A percentile compares a stretch with the other conserved stretches of the same genome.
Evolutionary conservation across 1,140 invertebrate species (phyloP).

Genomic region (Hetaerina americana): DNA sequence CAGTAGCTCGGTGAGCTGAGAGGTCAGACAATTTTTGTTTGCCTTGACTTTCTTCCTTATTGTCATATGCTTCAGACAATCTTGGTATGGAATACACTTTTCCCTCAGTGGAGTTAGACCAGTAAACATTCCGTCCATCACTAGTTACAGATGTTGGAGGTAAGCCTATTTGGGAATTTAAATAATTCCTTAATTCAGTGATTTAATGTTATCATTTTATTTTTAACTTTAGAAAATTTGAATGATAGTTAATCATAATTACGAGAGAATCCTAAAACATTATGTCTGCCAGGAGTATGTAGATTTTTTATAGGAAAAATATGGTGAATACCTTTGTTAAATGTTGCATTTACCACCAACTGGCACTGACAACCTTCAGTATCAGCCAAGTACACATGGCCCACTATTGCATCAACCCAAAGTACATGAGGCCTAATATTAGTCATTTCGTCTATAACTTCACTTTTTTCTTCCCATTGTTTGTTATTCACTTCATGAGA

Average conservation of each 20-base stretch:
- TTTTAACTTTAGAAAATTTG: too few relatives aligned
- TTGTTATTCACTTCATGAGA: conserved; percentile 20
- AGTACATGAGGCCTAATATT: not conserved
- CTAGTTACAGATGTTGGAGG: conserved; percentile 45
- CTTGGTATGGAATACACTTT: conserved; percentile 51
- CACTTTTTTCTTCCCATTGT: not conserved
- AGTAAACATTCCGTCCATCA: conserved; percentile 53
- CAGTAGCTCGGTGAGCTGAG: not conserved
- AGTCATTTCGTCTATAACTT: not conserved
- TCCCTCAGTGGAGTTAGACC: conserved; percentile 39
- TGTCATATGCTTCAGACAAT: conserved; percentile 9
- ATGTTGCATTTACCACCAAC: conserved; percentile 35
- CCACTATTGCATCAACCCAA: conserved; percentile 44
- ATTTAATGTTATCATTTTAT: too few relatives aligned
- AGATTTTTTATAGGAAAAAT: not conserved
- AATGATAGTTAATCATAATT: too few relatives aligned
- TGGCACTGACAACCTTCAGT: conserved; percentile 52
- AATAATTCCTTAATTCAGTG: too few relatives aligned
- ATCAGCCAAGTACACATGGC: conserved; percentile 48
- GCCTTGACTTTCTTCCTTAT: not conserved
- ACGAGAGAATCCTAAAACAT: not conserved
- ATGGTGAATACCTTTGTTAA: conserved; percentile 6
- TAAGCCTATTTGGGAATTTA: conserved; percentile 31
- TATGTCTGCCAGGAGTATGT: not conserved
- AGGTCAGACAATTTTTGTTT: not conserved